Conservation (phyloP, 2,888 invertebrate genomes). For the Trachelus troglodyta region DNA sequence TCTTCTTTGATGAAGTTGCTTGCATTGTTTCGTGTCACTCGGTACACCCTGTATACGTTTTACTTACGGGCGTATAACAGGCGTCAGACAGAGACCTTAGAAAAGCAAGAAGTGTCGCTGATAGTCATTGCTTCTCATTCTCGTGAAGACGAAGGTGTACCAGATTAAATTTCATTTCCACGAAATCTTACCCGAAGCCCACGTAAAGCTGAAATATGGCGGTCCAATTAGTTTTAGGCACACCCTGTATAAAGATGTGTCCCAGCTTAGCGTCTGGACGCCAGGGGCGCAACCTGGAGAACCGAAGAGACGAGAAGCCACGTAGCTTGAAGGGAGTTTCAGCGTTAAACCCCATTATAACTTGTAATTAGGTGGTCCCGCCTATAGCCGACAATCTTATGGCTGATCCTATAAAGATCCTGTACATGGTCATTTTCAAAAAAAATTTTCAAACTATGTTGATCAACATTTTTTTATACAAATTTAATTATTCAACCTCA, state of each 20-base stretch:
- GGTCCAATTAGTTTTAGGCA: conserved; percentile 30
- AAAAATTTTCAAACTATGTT: background rate
- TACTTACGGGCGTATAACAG: background rate
- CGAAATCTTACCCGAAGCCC: background rate
- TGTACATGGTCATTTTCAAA: background rate
- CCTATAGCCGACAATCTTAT: background rate
- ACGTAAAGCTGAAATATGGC: conserved; percentile 2
- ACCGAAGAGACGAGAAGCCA: background rate
- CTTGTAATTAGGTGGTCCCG: conserved; percentile 41
- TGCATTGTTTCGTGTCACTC: no score
- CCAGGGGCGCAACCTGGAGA: conserved; percentile 17
- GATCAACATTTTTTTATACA: no score
- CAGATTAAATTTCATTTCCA: background rate
- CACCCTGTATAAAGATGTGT: conserved; percentile 21
- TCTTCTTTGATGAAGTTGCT: background rate
- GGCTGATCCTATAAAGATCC: background rate
- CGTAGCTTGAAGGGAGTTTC: conserved; percentile 22
- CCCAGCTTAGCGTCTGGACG: conserved; percentile 12
- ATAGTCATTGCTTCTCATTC: background rate
- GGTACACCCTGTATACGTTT: background rate
- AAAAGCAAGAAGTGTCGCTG: background rate
- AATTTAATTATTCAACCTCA: no score
- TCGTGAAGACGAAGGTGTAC: background rate
- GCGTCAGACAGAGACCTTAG: background rate
- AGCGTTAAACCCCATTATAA: conserved; percentile 40